A percentile compares a stretch with the other conserved stretches of the same genome.
phyloP scores from a whole-genome alignment of 2,888 invertebrate genomes.

The Cryptophagus acutangulus region DNA sequence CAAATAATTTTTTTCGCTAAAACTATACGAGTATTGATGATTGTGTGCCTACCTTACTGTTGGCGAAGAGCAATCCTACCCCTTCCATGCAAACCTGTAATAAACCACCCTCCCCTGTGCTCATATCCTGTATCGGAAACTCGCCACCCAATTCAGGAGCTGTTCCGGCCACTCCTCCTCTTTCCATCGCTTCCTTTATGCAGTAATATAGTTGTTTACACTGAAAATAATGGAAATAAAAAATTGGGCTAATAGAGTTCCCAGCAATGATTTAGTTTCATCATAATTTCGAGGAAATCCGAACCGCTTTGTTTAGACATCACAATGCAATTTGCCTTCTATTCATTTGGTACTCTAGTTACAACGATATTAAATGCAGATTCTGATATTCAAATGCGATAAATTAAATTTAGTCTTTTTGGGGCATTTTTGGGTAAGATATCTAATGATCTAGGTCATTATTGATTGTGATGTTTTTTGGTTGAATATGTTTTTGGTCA shows the following conservation, averaged over 20 bases:
- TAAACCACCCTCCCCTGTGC: conserved; percentile 93
- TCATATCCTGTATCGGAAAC: conserved; percentile 97
- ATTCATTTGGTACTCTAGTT: background rate
- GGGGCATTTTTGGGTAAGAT: no score
- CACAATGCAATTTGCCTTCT: background rate
- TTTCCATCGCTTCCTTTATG: conserved; percentile 98
- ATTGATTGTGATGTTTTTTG: no score
- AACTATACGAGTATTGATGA: no score
- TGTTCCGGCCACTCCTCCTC: conserved; percentile 68
- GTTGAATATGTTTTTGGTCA: no score
- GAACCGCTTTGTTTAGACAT: background rate
- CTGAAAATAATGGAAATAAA: conserved; percentile 52
- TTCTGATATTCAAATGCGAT: no score
- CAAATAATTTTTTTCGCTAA: no score
- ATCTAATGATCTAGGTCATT: no score
- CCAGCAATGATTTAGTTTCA: background rate
- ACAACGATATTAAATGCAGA: no score
- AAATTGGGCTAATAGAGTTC: background rate
- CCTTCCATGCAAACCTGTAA: conserved; percentile 99
- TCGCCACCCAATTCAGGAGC: conserved; percentile 81
- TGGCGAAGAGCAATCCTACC: conserved; percentile 96
- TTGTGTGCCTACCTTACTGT: conserved; percentile 82
- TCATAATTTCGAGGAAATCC: background rate
- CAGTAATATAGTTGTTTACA: conserved; percentile 97
- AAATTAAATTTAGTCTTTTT: no score